Percentiles rank a stretch among this genome's conserved stretches.
Evolutionary conservation across 2,113 vertebrate genomes (phyloP).

Genomic region (Dasyurus viverrinus): DNA sequence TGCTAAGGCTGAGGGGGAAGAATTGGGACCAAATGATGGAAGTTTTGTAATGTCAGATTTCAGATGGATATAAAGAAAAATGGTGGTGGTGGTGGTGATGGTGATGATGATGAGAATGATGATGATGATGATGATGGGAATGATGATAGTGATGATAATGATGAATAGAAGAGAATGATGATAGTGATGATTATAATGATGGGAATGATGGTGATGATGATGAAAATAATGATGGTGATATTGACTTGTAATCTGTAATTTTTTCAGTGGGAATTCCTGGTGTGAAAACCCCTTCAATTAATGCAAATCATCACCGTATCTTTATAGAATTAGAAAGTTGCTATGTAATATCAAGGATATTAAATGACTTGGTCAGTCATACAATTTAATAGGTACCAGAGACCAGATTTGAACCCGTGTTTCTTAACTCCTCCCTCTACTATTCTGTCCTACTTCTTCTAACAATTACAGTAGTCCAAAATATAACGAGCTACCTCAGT

Average conservation of each 20-base stretch:
- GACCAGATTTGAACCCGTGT: neutral
- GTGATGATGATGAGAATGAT: neutral
- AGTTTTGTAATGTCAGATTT: neutral
- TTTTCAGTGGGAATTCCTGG: neutral
- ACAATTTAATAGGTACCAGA: neutral
- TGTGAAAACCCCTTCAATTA: neutral
- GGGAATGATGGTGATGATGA: too few species aligned
- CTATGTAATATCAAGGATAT: neutral
- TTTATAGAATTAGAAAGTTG: neutral
- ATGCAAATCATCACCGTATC: neutral
- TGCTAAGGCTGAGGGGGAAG: neutral
- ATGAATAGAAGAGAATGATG: too few species aligned
- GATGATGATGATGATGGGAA: neutral
- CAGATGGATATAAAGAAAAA: neutral
- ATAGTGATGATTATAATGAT: too few species aligned
- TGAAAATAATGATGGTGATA: neutral
- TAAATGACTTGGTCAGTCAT: neutral
- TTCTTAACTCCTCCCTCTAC: neutral
- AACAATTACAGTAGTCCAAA: neutral
- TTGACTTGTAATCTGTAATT: neutral
- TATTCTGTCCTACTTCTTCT: neutral
- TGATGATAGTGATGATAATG: too few species aligned
- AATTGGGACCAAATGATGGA: neutral
- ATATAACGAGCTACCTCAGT: neutral
- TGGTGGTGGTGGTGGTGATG: neutral